Evolutionary conservation across 2,888 invertebrate species (phyloP), one percentile per base, ranked within the genome.

Genomic region (Julus scandinavius): DNA sequence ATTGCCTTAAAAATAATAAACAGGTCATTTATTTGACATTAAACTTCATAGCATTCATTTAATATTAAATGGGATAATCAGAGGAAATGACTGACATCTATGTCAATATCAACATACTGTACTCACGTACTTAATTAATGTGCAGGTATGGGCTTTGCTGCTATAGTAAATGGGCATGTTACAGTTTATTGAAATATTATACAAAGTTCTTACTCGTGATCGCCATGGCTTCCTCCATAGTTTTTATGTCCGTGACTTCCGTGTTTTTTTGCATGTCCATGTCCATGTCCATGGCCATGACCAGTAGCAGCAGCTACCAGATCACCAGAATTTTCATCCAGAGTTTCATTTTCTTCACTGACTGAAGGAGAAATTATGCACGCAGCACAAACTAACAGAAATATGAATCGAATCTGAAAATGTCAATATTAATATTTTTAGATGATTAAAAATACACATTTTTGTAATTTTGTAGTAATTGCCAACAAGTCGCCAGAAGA

Each of bases 171-270:
- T 45, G 45, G 1, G 45, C 5, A 7, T 5, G 6, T 45, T 45
- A 7, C 45, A 45, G 45, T 29, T 29, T 1, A 45, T 45, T 7
- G 45, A 45, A 7, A 45, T 7, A 1, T 45, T 45, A 1, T n/a
- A 45, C 45, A 5, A 45, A 45, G 5, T 45, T 45, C 45, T 41
- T 85, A 49, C 15, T 85, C 41, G 45, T 41, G 17, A 20, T 85
- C 41, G 0, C 85, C 45, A 4, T 85, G 41, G 9, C 85, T 94
- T 15, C 84, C 63, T 20, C 84, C 84, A 17, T 87, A 58, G 87
- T 87, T 54, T 9, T 11, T 20, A 29, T 87, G 87, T 29, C 87
- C 87, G n/a, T 87, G 54, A 38, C 45, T 45, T 45, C 45, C 45
- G 7, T 45, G 45, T 45, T 45, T 45, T 5, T 45, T 45, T 7